Conservation (phyloP, 2,113 vertebrate species). For the Macrotis lagotis region DNA sequence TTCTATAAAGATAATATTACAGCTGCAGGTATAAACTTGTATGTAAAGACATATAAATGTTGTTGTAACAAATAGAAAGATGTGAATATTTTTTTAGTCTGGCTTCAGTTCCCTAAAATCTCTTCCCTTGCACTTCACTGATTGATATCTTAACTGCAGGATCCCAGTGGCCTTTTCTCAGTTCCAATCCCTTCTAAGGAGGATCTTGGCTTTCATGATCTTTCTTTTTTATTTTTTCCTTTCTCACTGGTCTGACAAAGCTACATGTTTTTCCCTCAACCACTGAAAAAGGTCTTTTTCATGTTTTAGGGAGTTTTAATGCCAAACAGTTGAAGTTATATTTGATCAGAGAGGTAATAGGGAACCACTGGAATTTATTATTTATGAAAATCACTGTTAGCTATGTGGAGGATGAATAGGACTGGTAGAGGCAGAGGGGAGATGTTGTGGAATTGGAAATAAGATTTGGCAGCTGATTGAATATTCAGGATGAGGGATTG, state of each 20-base stretch:
- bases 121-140: background rate
- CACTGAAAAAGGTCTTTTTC: background rate
- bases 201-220: background rate
- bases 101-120: background rate
- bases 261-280: background rate
- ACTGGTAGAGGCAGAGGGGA: background rate
- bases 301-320: background rate
- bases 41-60: background rate
- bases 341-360: background rate
- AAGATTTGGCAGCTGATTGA: background rate
- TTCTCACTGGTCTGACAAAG: background rate
- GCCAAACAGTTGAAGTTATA: background rate
- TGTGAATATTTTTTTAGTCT: background rate
- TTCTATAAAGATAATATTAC: background rate
- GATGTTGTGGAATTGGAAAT: background rate
- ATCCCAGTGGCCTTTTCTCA: background rate
- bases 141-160: background rate
- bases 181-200: background rate
- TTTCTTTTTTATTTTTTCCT: background rate
- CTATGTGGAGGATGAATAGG: background rate
- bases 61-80: background rate
- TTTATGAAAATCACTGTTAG: background rate
- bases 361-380: background rate
- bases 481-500: background rate
- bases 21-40: background rate